phyloP scores from a whole-genome alignment of 2,888 invertebrate genomes.

The Lamproptera curius region DNA sequence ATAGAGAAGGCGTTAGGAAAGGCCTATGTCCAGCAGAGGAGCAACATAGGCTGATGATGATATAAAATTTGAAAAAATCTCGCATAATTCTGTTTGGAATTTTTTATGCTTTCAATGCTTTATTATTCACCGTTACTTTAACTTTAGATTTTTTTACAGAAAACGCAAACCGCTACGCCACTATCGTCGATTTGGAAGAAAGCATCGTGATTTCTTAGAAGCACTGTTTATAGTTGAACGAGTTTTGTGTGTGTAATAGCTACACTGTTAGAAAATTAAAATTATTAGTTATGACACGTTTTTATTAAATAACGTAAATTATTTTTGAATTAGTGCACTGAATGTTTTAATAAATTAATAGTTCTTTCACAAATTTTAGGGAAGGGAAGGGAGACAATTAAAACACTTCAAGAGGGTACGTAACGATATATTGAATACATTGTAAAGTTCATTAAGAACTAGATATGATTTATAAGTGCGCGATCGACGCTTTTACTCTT shows the following conservation, averaged over 20 bases:
- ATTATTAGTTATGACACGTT: too few species aligned
- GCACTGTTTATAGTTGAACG: too few species aligned
- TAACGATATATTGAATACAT: slow-evolving; percentile 60
- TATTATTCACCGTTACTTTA: not conserved
- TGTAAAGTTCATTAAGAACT: slow-evolving; percentile 43
- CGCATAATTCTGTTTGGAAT: not conserved
- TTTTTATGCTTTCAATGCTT: not conserved
- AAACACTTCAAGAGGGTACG: slow-evolving; percentile 37
- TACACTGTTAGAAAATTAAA: too few species aligned
- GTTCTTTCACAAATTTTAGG: too few species aligned
- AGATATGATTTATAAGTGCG: slow-evolving; percentile 57
- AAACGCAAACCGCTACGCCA: slow-evolving; percentile 10
- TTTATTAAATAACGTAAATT: not conserved
- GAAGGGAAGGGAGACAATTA: slow-evolving; percentile 1
- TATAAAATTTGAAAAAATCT: too few species aligned
- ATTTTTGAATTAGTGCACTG: too few species aligned
- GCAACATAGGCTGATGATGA: too few species aligned
- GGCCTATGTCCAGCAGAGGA: too few species aligned
- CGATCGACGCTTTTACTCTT: slow-evolving; percentile 44
- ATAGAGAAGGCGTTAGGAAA: too few species aligned
- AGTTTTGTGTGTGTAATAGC: too few species aligned
- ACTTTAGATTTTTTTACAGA: slow-evolving; percentile 11
- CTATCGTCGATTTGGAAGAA: slow-evolving; percentile 1
- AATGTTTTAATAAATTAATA: too few species aligned
- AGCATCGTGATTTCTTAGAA: too few species aligned